Percentiles rank a stretch among this genome's conserved stretches.
Conservation (phyloP, 2,888 invertebrate species). For the Ennomos fuscantarius region DNA sequence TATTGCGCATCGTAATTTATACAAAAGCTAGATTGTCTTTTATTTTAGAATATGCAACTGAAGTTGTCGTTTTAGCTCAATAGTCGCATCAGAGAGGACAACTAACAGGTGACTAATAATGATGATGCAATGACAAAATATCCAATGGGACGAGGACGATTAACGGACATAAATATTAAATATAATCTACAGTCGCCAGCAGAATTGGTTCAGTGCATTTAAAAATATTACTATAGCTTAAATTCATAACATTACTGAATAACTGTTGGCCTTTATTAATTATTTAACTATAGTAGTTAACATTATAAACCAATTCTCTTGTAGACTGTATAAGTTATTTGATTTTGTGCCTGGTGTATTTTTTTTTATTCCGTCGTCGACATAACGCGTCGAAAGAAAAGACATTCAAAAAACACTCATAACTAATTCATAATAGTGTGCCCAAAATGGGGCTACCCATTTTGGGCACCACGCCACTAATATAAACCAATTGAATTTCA, state of each 20-base stretch:
- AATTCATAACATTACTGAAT: constrained; percentile 28
- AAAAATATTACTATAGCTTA: constrained; percentile 28
- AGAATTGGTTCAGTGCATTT: constrained; percentile 49
- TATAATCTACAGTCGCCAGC: constrained; percentile 46
- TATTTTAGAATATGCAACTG: no score
- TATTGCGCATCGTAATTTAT: not conserved
- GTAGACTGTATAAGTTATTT: constrained; percentile 49
- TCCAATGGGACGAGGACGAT: constrained; percentile 59
- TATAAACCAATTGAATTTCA: no score
- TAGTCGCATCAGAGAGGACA: constrained; percentile 50
- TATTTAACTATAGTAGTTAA: constrained; percentile 32
- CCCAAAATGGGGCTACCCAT: constrained; percentile 20
- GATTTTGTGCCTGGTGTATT: constrained; percentile 57
- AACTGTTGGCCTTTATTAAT: constrained; percentile 27
- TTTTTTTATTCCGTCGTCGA: constrained; percentile 26
- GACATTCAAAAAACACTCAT: constrained; percentile 17
- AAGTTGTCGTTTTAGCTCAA: constrained; percentile 41
- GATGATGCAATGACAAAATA: constrained; percentile 59
- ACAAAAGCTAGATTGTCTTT: not conserved
- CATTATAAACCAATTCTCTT: constrained; percentile 57
- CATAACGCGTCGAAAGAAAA: constrained; percentile 31
- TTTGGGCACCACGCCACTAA: no score
- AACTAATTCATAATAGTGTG: constrained; percentile 10
- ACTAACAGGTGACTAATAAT: constrained; percentile 61
- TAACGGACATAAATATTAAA: constrained; percentile 51